Evolutionary conservation across 2,888 invertebrate species (phyloP).

Genomic region (Neoscelio sp.): DNA sequence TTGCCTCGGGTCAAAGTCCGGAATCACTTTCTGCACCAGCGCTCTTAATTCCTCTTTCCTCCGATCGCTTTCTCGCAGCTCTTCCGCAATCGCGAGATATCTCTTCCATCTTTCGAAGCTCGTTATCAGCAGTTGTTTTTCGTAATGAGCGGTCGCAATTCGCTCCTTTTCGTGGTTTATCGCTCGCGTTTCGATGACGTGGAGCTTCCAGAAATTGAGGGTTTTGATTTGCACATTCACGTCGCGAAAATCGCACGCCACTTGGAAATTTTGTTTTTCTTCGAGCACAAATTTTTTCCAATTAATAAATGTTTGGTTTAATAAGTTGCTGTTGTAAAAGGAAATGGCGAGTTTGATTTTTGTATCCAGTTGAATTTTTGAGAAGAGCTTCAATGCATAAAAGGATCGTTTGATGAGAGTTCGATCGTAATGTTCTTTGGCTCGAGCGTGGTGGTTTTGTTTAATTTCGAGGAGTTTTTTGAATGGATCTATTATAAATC

Average conservation of each 20-base stretch:
- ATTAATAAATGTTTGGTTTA: slow-evolving; percentile 68
- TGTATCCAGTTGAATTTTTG: slow-evolving; percentile 57
- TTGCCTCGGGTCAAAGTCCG: slow-evolving; percentile 77
- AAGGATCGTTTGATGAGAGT: slow-evolving; percentile 84
- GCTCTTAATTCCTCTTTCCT: slow-evolving; percentile 77
- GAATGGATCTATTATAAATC: slow-evolving; percentile 75
- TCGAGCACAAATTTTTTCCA: slow-evolving; percentile 72
- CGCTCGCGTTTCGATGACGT: slow-evolving; percentile 82
- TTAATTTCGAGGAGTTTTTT: slow-evolving; percentile 72
- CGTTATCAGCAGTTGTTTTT: slow-evolving; percentile 69
- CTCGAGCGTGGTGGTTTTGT: slow-evolving; percentile 80
- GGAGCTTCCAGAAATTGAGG: slow-evolving; percentile 84
- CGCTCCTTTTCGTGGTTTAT: slow-evolving; percentile 67
- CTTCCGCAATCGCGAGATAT: slow-evolving; percentile 73
- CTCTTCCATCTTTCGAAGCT: slow-evolving; percentile 75
- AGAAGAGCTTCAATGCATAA: slow-evolving; percentile 84
- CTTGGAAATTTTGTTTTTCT: slow-evolving; percentile 85
- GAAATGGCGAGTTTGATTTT: slow-evolving; percentile 71
- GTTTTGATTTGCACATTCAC: slow-evolving; percentile 85
- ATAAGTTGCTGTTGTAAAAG: slow-evolving; percentile 73
- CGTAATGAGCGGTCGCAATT: slow-evolving; percentile 69
- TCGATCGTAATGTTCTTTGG: slow-evolving; percentile 85
- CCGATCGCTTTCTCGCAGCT: slow-evolving; percentile 77
- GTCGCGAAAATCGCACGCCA: slow-evolving; percentile 89
- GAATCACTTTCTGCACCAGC: slow-evolving; percentile 78